phyloP scores from a whole-genome alignment of 2,888 invertebrate species.

The Thymelicus lineola region DNA sequence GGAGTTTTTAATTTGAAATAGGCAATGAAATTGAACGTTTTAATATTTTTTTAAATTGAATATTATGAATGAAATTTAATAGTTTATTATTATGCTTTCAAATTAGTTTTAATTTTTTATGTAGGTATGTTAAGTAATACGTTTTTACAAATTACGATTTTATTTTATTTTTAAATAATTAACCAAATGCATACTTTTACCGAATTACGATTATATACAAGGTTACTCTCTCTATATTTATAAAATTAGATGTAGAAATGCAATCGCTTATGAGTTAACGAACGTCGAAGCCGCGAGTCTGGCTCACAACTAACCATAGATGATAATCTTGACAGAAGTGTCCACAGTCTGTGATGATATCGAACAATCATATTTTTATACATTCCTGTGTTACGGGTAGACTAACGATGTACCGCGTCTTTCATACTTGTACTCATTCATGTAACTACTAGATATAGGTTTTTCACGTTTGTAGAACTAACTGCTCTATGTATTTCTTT shows the following conservation, averaged over 20 bases:
- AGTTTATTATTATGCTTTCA: too few relatives aligned
- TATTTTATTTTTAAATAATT: constrained; percentile 18
- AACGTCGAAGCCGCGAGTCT: not conserved
- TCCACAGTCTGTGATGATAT: constrained; percentile 66
- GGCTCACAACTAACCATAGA: not conserved
- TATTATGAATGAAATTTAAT: too few relatives aligned
- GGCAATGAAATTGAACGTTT: too few relatives aligned
- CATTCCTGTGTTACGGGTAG: constrained; percentile 82
- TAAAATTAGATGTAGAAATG: constrained; percentile 4
- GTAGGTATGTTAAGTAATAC: constrained; percentile 41
- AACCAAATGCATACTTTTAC: constrained; percentile 30
- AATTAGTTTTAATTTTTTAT: constrained; percentile 6
- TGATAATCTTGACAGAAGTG: constrained; percentile 33
- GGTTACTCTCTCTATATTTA: constrained; percentile 17
- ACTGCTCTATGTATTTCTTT: constrained; percentile 3
- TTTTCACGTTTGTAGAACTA: constrained; percentile 36
- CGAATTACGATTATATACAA: constrained; percentile 17
- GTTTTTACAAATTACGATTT: constrained; percentile 2
- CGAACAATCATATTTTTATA: constrained; percentile 78
- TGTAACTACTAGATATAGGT: constrained; percentile 36
- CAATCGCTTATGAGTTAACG: constrained; percentile 8
- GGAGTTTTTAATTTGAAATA: too few relatives aligned
- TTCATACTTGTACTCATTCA: constrained; percentile 21
- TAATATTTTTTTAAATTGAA: too few relatives aligned
- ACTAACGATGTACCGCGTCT: constrained; percentile 37